Conservation (phyloP, 2,888 invertebrate species). For the Drosophila vallismaia region DNA sequence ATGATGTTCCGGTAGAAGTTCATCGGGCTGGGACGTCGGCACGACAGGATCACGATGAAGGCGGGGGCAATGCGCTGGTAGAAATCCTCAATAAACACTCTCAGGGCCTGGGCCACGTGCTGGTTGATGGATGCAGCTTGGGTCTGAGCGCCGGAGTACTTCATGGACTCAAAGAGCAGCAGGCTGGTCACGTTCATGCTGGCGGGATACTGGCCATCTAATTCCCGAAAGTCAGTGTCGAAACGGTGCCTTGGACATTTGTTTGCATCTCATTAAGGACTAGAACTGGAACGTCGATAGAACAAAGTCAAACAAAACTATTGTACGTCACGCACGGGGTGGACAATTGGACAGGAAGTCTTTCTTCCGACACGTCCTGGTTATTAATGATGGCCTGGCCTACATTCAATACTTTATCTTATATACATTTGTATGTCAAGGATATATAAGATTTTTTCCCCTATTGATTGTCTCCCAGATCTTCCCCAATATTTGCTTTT, state of each 20-base stretch:
- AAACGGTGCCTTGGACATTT: not conserved
- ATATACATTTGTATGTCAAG: not conserved
- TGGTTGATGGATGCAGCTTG: constrained; percentile 57
- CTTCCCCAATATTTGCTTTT: constrained; percentile 18
- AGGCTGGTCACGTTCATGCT: constrained; percentile 42
- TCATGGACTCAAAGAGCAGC: constrained; percentile 55
- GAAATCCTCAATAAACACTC: constrained; percentile 64
- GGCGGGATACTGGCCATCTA: not conserved
- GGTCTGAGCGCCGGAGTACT: constrained; percentile 52
- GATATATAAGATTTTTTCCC: not conserved
- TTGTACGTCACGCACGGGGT: constrained; percentile 22
- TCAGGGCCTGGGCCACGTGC: constrained; percentile 62
- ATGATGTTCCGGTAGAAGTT: constrained; percentile 63
- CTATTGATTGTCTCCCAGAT: not conserved
- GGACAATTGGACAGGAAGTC: not conserved
- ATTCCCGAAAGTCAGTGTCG: not conserved
- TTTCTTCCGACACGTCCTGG: not conserved
- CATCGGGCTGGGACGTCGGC: constrained; percentile 53
- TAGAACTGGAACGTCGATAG: not conserved
- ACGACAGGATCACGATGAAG: constrained; percentile 68
- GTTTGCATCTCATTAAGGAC: constrained; percentile 35
- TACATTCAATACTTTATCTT: not conserved
- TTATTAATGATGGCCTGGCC: not conserved
- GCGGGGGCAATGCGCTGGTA: constrained; percentile 58
- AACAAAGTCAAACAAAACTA: constrained; percentile 12